Base-by-base conservation (phyloP, 1,140 invertebrate genomes). In the Drosophila takahashii region DNA sequence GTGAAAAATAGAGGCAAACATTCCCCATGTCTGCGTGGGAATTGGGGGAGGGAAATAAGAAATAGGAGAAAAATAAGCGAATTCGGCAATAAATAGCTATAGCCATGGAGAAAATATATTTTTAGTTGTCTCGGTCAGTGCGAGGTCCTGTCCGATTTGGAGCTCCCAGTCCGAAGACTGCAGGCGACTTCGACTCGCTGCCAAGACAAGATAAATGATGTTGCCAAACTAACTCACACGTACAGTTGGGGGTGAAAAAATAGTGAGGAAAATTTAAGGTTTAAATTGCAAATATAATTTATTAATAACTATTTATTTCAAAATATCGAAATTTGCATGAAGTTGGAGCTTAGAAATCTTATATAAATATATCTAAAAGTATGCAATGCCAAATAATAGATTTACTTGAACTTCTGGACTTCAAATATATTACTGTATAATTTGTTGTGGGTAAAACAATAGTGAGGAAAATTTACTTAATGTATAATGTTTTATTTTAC, bases 181-280 rank as follows among this genome's bases (percentile, higher is more conserved):
- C 70, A 44, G 41, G 36, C 61, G 72, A 64, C 66, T 74, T 47
- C 53, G 69, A 74, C 58, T 71, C 32, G 57, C 34, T 64, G 47
- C 58, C 69, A 74, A 41, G 71, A 76, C 64, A 87, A 86, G 75
- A 86, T 86, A 87, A 86, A 86, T 86, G 83, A 86, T 89, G 83
- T 77, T 79, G 59, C 84, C 78, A 57, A 81, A 52, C 62, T 76
- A 62, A 37, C 58, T 56, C 70, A 69, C 66, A 71, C 47, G 39
- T 16, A 57, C 52, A 48, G 9, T 9, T 8, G 3, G 1, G 32
- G 50, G 0, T n/a, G 9, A 22, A 8, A 13, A 10, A 9, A 22
- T 52, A 52, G 45, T n/a, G 4, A 3, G 2, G 6, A 45, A 0
- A 13, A 22, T 13, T 1, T 0, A 6, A 27, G 6, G 0, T 2